Conservation (phyloP, 1,140 invertebrate genomes). For the Drosophila takahashii region DNA sequence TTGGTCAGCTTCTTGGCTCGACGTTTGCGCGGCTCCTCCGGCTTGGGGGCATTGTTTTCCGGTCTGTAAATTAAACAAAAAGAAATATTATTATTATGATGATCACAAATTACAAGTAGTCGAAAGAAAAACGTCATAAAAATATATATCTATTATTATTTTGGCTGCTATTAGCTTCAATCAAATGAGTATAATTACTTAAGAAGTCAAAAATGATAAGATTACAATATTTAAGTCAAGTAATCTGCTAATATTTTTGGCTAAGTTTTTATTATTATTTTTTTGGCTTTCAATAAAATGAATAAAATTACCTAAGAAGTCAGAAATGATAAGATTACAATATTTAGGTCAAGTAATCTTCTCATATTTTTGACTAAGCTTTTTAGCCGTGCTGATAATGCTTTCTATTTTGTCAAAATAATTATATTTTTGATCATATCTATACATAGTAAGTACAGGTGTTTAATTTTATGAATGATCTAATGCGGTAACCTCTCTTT, state of each 20-base stretch:
- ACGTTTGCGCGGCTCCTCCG: slow-evolving; percentile 54
- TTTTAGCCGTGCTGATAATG: not conserved
- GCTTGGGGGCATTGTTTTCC: not conserved
- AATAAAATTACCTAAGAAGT: not conserved
- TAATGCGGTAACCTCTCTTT: not conserved
- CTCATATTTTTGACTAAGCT: not conserved
- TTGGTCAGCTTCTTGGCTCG: slow-evolving; percentile 56
- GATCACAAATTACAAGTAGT: not conserved
- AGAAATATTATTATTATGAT: not conserved
- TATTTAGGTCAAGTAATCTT: not conserved
- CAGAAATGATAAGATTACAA: not conserved
- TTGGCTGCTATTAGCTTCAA: too few relatives aligned
- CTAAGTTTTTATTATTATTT: too few relatives aligned
- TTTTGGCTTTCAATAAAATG: too few relatives aligned
- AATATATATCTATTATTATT: too few relatives aligned
- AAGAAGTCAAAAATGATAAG: not conserved
- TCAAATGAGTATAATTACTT: not conserved
- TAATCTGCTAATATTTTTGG: not conserved
- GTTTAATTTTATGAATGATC: slow-evolving; percentile 10
- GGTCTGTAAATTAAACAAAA: not conserved
- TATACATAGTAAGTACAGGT: too few relatives aligned
- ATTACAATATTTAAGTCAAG: not conserved
- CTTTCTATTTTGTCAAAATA: too few relatives aligned
- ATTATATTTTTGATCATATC: too few relatives aligned
- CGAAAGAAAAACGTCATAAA: too few relatives aligned